Base-by-base conservation (phyloP, 2,888 invertebrate genomes). In the Hemicrepidius hirtus region DNA sequence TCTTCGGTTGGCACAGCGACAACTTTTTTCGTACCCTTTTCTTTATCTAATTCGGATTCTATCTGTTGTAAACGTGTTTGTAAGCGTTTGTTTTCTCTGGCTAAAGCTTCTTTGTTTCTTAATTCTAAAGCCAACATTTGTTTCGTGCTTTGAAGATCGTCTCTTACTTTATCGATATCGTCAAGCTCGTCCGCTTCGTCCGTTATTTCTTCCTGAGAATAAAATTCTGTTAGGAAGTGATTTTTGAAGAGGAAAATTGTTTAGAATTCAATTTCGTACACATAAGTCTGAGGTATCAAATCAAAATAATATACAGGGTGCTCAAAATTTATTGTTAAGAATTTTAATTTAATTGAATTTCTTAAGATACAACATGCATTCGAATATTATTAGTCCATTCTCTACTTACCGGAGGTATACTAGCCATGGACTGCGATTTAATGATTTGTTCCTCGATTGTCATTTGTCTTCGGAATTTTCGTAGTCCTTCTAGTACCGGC, bases 71-170 rank as follows among this genome's bases (percentile, higher is more conserved):
- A 92, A 85, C 92, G 92, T 60, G 94, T 92, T 84, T 92, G 88
- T 60, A 96, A 89, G 80, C 95, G 92, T 85, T 95, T 95, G 83
- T 95, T 96, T 86, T 97, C 96, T 82, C 95, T 79, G 18, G 83
- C 83, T 76, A 95, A 91, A 0, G 93, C 94, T 85, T 95, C 95
- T 82, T 95, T 96, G 82, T 95, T 95, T 81, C 91, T 90, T 79
- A 96, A 87, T 87, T 97, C 97, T 71, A 95, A 89, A 12, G 96
- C 96, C 74, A 97, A 87, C 89, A 97, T 92, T 87, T 97, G 96
- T 86, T 97, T 97, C 6, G 96, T 96, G 71, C 96, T 96, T 84
- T 97, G 96, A 41, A 97, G 90, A 84, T 97, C 97, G 83, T 97
- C 97, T 79, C 96, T 90, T 16, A 96, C 93, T 83, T 94, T 95